Evolutionary conservation across 2,113 vertebrate genomes (phyloP).

Genomic region (Tupaia tana): DNA sequence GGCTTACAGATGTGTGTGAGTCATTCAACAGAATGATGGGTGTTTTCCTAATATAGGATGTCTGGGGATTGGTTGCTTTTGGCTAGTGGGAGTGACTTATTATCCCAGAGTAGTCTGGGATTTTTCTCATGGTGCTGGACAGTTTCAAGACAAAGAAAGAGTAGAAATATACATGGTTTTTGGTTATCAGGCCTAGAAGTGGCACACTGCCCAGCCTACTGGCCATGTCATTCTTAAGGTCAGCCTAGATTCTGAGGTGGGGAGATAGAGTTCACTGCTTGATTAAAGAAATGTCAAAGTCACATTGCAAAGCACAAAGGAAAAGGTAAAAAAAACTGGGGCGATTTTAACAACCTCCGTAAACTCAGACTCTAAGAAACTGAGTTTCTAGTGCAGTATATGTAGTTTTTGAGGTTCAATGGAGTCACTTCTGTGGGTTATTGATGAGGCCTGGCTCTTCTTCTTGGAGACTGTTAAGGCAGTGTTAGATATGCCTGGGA

Average conservation of each 20-base stretch:
- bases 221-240: neutral
- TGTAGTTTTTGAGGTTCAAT: neutral
- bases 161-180: neutral
- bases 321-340: neutral
- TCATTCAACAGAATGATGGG: neutral
- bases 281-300: neutral
- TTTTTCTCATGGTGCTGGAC: neutral
- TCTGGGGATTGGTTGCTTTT: neutral
- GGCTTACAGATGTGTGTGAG: neutral
- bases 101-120: neutral
- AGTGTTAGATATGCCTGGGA: neutral
- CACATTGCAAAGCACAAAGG: neutral
- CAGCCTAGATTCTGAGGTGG: neutral
- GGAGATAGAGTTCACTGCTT: neutral
- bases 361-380: neutral
- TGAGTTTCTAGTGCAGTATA: neutral
- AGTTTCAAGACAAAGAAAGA: neutral
- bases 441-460: neutral
- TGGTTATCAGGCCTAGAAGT: neutral
- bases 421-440: neutral
- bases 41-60: neutral
- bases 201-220: neutral
- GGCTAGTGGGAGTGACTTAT: neutral
- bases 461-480: neutral
- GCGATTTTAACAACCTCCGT: neutral